Base-by-base conservation (phyloP, 30 jellyfish, hydroid and myxozoan genomes). In the Cassiopea xamachana region DNA sequence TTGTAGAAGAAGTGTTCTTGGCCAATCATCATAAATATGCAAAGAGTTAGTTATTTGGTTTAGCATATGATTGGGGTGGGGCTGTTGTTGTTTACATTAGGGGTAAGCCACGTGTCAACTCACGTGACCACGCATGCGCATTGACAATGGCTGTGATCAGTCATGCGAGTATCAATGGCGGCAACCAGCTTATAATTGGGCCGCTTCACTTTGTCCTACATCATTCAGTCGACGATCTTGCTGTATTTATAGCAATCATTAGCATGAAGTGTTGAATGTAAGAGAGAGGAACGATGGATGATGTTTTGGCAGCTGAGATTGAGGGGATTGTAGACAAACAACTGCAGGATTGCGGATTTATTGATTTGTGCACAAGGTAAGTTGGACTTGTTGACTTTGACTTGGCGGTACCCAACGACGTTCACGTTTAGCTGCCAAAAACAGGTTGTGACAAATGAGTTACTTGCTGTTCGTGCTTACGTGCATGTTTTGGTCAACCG, bases 361-460 rank as follows among this genome's bases (percentile, higher is more conserved):
- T 88, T 45, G 94, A 93, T 69, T 84, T 93, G 48, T 93, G 98
- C 86, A 88, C 92, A 69, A 84, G 92, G 98, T 93, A 82, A 82
- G 87, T 27, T 27, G 39, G 39, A 27, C 39, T 27, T 27, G 39
- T 27, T 27, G 39, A 27, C 39, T 27, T 27, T 27, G 39, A 27
- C 39, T 27, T 27, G 39, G 39, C 39, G 39, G 39, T 27, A 27
- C 39, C 39, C 39, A 27, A 27, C 39, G 39, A 27, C 39, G 39
- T 27, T 27, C 39, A 27, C 39, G 39, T 27, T 27, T 27, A 27
- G 39, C 39, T 27, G 39, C 39, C 39, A 27, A 27, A 27, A 27
- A 27, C 39, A 27, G 39, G 39, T 27, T 27, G 39, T 27, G 39
- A 27, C 39, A 27, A 27, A 27, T 27, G 39, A 27, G 39, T 27